Conservation (phyloP, 2,888 invertebrate species). For the Alloplasta piceator region DNA sequence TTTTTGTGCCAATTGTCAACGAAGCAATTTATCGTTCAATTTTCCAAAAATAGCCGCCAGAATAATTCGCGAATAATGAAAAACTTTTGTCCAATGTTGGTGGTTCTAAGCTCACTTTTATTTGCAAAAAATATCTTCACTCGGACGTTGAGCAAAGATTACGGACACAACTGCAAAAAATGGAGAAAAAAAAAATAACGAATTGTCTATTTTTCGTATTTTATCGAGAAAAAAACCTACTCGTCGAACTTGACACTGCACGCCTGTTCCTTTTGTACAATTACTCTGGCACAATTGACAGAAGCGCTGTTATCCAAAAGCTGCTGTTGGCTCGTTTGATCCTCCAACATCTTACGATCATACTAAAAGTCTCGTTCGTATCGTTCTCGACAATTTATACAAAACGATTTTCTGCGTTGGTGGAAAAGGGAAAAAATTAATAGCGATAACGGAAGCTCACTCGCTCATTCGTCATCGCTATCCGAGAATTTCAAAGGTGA, state of each 20-base stretch:
- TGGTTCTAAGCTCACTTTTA: no score
- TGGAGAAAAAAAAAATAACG: not conserved
- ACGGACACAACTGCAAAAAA: no score
- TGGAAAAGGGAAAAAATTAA: not conserved
- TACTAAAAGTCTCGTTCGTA: constrained; percentile 72
- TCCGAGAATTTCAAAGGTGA: not conserved
- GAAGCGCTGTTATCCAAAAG: constrained; percentile 58
- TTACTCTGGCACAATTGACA: constrained; percentile 27
- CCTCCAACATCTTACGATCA: constrained; percentile 78
- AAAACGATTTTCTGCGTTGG: constrained; percentile 32
- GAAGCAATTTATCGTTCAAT: no score
- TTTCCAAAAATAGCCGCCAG: no score
- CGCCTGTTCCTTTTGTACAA: constrained; percentile 65
- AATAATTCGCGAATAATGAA: no score
- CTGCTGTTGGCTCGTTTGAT: constrained; percentile 75
- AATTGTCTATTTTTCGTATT: not conserved
- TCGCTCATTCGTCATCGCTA: constrained; percentile 23
- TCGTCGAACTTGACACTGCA: constrained; percentile 74
- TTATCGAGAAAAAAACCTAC: constrained; percentile 66
- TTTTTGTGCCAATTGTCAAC: no score
- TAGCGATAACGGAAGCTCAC: constrained; percentile 9
- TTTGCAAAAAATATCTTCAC: not conserved
- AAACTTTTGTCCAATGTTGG: no score
- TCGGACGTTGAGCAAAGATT: no score
- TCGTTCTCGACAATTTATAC: constrained; percentile 73